phyloP scores from a whole-genome alignment of 2,797 vertebrate species.

The Pitangus sulphuratus region DNA sequence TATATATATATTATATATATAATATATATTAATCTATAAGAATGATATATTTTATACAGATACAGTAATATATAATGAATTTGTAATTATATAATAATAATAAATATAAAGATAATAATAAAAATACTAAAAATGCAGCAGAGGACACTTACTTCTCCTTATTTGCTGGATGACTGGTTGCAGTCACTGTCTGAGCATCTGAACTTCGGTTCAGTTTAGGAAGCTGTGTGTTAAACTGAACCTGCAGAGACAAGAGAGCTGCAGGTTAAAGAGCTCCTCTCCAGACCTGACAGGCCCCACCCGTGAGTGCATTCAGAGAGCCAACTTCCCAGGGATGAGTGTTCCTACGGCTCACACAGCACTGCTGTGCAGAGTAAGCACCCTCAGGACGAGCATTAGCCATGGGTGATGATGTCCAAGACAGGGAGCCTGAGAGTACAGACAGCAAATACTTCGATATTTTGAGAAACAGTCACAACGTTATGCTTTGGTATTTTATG shows the following conservation, averaged over 20 bases:
- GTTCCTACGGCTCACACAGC: background rate
- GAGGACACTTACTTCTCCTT: slow-evolving; percentile 83
- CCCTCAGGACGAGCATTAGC: background rate
- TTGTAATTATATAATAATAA: too few relatives aligned
- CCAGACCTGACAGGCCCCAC: background rate
- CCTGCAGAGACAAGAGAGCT: slow-evolving; percentile 60
- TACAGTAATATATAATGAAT: too few relatives aligned
- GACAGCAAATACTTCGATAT: background rate
- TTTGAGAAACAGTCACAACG: background rate
- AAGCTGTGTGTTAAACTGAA: slow-evolving; percentile 81
- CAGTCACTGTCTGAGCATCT: slow-evolving; percentile 37
- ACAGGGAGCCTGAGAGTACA: background rate
- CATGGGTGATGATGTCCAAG: fast-evolving
- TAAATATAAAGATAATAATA: background rate
- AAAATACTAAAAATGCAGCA: background rate
- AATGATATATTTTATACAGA: too few relatives aligned
- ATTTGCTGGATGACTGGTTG: slow-evolving; percentile 47
- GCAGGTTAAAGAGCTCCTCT: background rate
- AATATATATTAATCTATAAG: too few relatives aligned
- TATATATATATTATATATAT: too few relatives aligned
- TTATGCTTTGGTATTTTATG: background rate
- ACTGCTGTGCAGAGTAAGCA: background rate
- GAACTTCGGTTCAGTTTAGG: slow-evolving; percentile 63
- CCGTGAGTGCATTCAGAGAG: fast-evolving
- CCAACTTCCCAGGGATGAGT: fast-evolving